A percentile compares a stretch with the other conserved stretches of the same genome.
phyloP scores from a whole-genome alignment of 2,113 vertebrate genomes.

The Crotalus tigris region DNA sequence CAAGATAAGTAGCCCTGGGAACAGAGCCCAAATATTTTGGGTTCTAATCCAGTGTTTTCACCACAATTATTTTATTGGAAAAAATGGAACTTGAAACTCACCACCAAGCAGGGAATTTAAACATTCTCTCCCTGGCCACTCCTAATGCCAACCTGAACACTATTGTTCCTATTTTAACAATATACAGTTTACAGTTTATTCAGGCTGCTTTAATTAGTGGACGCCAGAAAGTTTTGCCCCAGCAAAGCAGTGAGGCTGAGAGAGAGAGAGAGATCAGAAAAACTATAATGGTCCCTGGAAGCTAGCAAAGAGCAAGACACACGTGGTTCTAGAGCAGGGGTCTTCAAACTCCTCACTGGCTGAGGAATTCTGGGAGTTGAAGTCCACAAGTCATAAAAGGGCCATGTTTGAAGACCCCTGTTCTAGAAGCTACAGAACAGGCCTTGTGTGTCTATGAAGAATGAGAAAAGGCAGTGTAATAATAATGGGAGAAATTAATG shows the following conservation, averaged over 20 bases:
- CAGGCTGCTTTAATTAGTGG: not conserved
- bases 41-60: constrained; percentile 18
- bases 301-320: not conserved
- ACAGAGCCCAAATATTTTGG: not conserved
- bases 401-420: too few species aligned
- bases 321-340: not conserved
- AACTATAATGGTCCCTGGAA: not conserved
- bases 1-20: constrained; percentile 1
- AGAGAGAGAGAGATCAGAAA: not conserved
- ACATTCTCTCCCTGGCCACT: not conserved
- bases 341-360: not conserved
- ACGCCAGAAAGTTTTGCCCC: not conserved
- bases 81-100: not conserved
- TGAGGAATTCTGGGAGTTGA: too few species aligned
- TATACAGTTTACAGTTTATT: not conserved
- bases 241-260: not conserved
- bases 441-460: not conserved
- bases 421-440: too few species aligned
- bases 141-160: not conserved
- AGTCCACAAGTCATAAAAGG: too few species aligned
- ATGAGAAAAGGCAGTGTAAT: not conserved
- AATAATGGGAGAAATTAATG: not conserved
- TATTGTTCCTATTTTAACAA: not conserved
- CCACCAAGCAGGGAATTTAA: not conserved
- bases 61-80: constrained; percentile 14